Conservation (phyloP, 2,888 invertebrate genomes). For the Cheilosia soror region DNA sequence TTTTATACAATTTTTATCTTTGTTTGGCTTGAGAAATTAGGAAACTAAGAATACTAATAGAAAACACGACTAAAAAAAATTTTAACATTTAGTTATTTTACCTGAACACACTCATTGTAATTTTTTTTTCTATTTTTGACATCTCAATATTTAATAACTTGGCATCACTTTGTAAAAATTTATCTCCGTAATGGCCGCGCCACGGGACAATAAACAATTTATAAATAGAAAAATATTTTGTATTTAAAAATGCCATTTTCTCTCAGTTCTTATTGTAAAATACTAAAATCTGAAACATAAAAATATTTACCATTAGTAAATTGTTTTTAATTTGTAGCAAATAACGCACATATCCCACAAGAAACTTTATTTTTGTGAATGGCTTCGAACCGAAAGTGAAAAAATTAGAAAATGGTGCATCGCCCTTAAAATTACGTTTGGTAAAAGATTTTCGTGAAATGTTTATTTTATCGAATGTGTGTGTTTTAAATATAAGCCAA, state of each 20-base stretch:
- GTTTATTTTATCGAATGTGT: conserved; percentile 30
- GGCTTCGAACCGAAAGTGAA: conserved; percentile 47
- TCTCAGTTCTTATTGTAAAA: conserved; percentile 31
- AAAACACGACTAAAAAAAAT: background rate
- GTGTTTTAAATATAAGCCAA: background rate
- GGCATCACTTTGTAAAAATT: conserved; percentile 57
- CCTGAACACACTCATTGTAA: background rate
- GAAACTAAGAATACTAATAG: background rate
- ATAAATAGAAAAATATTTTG: conserved; percentile 71
- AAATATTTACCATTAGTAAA: conserved; percentile 32
- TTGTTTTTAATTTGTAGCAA: conserved; percentile 29
- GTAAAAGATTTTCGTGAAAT: conserved; percentile 41
- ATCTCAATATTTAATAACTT: background rate
- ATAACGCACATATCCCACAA: conserved; percentile 4
- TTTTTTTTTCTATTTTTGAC: conserved; percentile 23
- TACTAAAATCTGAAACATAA: conserved; percentile 19
- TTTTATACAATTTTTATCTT: too few species aligned
- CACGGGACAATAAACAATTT: conserved; percentile 75
- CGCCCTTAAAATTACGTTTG: conserved; percentile 50
- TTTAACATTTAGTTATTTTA: background rate
- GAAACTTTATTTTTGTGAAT: conserved; percentile 16
- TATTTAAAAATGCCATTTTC: conserved; percentile 58
- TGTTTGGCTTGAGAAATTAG: too few species aligned
- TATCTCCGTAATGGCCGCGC: conserved; percentile 73
- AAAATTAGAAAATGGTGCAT: conserved; percentile 70